Base-by-base conservation (phyloP, 2,797 vertebrate genomes). In the Sebastes matsubarae region DNA sequence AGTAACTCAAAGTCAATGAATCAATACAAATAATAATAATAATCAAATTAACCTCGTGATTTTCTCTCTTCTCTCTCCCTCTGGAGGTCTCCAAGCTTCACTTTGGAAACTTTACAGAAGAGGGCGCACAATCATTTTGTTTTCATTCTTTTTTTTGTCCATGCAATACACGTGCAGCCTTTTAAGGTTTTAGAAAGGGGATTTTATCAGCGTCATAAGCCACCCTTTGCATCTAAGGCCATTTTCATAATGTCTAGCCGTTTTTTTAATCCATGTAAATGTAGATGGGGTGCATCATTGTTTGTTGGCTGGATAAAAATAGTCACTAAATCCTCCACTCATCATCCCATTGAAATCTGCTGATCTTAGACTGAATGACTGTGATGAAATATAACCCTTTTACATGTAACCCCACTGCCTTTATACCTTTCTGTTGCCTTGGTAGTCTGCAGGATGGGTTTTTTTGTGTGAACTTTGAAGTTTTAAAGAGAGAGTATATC, bases 61-160 rank as follows among this genome's bases (percentile, higher is more conserved):
- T 80, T 50, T 22, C 7, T 22, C 50, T 54, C 0, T 54, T 54
- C 42, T 34, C 65, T 11, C 16, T 55, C 60, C 24, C 67, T 58
- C 74, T 29, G 34, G 57, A 66, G 67, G 59, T 66, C 30, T 34
- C 27, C 7, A 4, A 5, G 29, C 66, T 77, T 58, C 8, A 64
- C 14, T 55, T 71, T n/a, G 14, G 13, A 9, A 60, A 73, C 14
- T 65, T 60, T 65, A 77, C 93, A 85, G 90, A 79, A 94, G 92
- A 91, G 93, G 93, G 93, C 92, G 92, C 88, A 75, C 80, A 22
- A 66, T 67, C 59, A 38, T 79, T 75, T 67, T 60, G 50, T 66
- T 74, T 72, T 38, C 18, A 46, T 4, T 24, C 24, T 34, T 6
- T 2, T 1, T 57, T 5, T 30, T 57, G 8, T 42, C 25, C 60